These are phyloP conservation scores for Loripinus fragilis DNA, from an alignment of 2,888 invertebrate genomes.

Conservation along the genomic window DNA sequence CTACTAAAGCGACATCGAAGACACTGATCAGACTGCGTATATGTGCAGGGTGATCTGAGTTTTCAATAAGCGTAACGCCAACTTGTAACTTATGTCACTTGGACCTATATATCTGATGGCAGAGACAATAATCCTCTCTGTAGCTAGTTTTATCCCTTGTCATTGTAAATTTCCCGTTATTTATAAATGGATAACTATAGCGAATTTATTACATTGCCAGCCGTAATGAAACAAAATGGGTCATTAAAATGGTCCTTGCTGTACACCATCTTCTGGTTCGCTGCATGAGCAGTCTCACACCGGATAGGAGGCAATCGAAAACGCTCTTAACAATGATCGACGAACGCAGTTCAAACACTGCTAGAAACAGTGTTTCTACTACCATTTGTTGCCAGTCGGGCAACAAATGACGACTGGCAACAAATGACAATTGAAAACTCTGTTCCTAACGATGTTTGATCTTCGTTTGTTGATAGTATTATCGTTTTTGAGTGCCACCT, in stretches of 20 bases:
- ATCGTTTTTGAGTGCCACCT: no score
- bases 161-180: conserved; percentile 14
- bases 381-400: no score
- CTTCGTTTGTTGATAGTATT: no score
- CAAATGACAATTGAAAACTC: no score
- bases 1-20: not conserved
- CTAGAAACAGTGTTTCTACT: no score
- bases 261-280: not conserved
- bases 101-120: not conserved
- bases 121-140: no score
- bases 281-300: not conserved
- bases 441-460: no score
- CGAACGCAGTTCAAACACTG: no score
- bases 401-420: no score
- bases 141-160: not conserved
- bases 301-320: not conserved
- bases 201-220: not conserved
- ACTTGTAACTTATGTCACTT: not conserved
- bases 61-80: not conserved
- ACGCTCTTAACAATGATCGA: no score
- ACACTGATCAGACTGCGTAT: no score
- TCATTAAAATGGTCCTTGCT: not conserved
- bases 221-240: not conserved
- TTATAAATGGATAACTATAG: not conserved
- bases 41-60: not conserved